Evolutionary conservation across 2,797 vertebrate species (phyloP), one percentile per base, ranked within the genome.

Genomic region (Atherinosoma microstoma): DNA sequence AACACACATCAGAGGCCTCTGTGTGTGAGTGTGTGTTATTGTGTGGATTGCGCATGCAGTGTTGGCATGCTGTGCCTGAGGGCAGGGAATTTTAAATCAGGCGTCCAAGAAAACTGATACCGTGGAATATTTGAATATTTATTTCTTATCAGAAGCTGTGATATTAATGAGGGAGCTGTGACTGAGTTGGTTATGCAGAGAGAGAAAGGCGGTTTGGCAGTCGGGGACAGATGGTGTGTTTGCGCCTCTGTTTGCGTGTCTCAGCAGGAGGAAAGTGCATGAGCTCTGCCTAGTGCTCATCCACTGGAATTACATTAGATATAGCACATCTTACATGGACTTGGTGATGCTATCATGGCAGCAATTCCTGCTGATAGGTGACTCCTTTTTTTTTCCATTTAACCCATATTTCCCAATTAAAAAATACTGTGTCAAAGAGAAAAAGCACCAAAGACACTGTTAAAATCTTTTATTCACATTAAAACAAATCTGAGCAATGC

Each of bases 1-100:
- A 49, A 68, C 67, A 80, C 82, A 86, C 78, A 80, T 78, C 76
- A 83, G 66, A 80, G 74, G 63, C 73, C 61, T 9, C 15, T 29
- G 35, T 56, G 58, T 58, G 60, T 34, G 56, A 36, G 57, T 45
- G 45, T 49, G 49, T 61, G 63, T 16, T 57, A 36, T 38, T 83
- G 73, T 73, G 51, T 74, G 83, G 69, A 73, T 74, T 83, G 75
- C 67, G 78, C 73, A 49, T 67, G 68, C 75, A 64, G 63, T 53
- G 62, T 70, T 58, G 56, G 59, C 56, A 32, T 65, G 69, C 67
- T 61, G 49, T 51, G 75, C 89, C 89, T 64, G 49, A 80, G 84
- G 89, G 84, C 77, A 84, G 63, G 45, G 75, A 82, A 90, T 91
- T 91, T 91, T 70, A 87, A 90, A 88, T 87, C 81, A 84, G 85